phyloP scores from a whole-genome alignment of 2,888 invertebrate genomes.

The Agrochola lota region DNA sequence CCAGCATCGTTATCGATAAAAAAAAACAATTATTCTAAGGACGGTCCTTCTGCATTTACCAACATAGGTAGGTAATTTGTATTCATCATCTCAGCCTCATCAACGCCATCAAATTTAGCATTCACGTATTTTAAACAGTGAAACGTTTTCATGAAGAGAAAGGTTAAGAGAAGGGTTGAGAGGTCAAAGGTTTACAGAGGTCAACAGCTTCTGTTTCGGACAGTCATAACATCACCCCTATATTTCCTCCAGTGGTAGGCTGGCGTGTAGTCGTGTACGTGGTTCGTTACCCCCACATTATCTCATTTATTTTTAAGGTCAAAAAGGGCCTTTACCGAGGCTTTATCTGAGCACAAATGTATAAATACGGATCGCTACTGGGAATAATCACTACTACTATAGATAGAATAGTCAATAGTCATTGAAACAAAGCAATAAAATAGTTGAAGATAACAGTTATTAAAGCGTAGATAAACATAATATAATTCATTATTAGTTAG shows the following conservation, averaged over 20 bases:
- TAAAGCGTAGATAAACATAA: constrained; percentile 3
- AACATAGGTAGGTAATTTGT: background rate
- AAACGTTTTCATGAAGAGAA: constrained; percentile 12
- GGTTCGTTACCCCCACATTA: background rate
- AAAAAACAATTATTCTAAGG: background rate
- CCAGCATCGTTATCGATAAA: background rate
- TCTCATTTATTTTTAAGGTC: background rate
- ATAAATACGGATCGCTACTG: too few species aligned
- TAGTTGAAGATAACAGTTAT: constrained; percentile 11
- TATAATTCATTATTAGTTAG: background rate
- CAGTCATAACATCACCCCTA: background rate
- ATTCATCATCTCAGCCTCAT: background rate
- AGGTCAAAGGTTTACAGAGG: constrained; percentile 18
- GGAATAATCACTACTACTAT: too few species aligned
- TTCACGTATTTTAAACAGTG: constrained; percentile 9
- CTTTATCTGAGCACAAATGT: too few species aligned
- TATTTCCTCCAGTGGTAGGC: background rate
- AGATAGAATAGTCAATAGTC: background rate
- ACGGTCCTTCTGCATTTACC: constrained; percentile 27
- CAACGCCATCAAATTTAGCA: constrained; percentile 31
- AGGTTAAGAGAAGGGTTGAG: constrained; percentile 27
- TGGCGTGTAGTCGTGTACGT: background rate
- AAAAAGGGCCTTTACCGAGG: background rate
- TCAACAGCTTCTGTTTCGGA: background rate
- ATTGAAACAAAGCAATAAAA: constrained; percentile 10